Percentiles rank a stretch among this genome's conserved stretches.
phyloP scores from a whole-genome alignment of 2,888 invertebrate genomes.

The Eupithecia pulchellata region DNA sequence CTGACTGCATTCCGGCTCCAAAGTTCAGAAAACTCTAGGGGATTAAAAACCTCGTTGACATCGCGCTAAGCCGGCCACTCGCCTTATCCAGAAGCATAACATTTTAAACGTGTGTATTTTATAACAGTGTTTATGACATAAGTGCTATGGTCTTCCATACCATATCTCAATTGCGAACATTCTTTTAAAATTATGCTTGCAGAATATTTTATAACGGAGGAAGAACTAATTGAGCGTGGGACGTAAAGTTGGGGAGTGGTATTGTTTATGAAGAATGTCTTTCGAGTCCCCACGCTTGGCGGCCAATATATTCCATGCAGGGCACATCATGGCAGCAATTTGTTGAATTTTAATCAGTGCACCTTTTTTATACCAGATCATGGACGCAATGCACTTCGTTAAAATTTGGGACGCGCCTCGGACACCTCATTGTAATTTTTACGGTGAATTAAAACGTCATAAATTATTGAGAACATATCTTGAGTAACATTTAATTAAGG shows the following conservation, averaged over 20 bases:
- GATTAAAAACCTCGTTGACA: slow-evolving; percentile 64
- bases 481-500: slow-evolving; percentile 56
- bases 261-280: slow-evolving; percentile 31
- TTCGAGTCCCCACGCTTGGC: not conserved
- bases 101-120: slow-evolving; percentile 31
- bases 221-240: slow-evolving; percentile 20
- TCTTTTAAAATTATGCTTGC: not conserved
- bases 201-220: slow-evolving; percentile 15
- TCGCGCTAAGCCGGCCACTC: slow-evolving; percentile 37
- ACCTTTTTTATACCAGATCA: slow-evolving; percentile 28
- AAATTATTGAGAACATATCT: slow-evolving; percentile 58
- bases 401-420: slow-evolving; percentile 38
- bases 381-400: slow-evolving; percentile 44
- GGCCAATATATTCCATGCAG: slow-evolving; percentile 10
- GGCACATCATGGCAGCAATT: slow-evolving; percentile 20
- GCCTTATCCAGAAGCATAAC: slow-evolving; percentile 24
- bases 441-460: slow-evolving; percentile 66
- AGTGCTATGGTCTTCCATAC: slow-evolving; percentile 11
- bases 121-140: slow-evolving; percentile 8
- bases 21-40: slow-evolving; percentile 71
- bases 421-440: slow-evolving; percentile 44
- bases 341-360: slow-evolving; percentile 33
- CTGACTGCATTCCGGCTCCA: slow-evolving; percentile 72
- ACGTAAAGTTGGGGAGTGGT: slow-evolving; percentile 17
- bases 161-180: slow-evolving; percentile 16